A percentile compares a stretch with the other conserved stretches of the same genome.
These are phyloP conservation scores for Staurois parvus DNA, from an alignment of 2,797 vertebrate genomes.

Conservation along the genomic window DNA sequence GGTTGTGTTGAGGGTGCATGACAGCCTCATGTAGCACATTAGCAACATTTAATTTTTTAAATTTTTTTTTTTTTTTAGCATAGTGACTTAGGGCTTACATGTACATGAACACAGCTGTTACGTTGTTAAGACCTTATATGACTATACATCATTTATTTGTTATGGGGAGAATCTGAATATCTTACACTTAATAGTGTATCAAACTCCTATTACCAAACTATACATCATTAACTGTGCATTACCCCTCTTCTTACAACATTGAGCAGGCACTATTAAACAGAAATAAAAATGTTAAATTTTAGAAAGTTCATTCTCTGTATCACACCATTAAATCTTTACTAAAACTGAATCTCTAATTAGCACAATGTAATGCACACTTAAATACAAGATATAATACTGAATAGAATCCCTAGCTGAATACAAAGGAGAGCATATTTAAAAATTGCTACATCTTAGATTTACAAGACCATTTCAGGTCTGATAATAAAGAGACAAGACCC, in stretches of 20 bases:
- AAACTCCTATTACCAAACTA: slow-evolving; percentile 18
- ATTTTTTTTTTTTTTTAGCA: too few relatives aligned
- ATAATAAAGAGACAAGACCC: slow-evolving; percentile 4
- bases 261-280: slow-evolving; percentile 53
- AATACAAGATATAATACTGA: slow-evolving; percentile 32
- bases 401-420: slow-evolving; percentile 15
- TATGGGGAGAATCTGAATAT: neutral
- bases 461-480: slow-evolving; percentile 3
- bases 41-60: too few relatives aligned
- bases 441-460: slow-evolving; percentile 12
- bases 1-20: too few relatives aligned
- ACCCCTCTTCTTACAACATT: slow-evolving; percentile 34
- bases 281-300: slow-evolving; percentile 57
- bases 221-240: slow-evolving; percentile 48
- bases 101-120: too few relatives aligned
- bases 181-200: slow-evolving; percentile 12
- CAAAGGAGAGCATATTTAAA: slow-evolving; percentile 32
- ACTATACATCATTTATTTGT: neutral
- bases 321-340: slow-evolving; percentile 54
- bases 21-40: too few relatives aligned
- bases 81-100: too few relatives aligned
- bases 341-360: slow-evolving; percentile 55
- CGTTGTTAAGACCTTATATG: too few relatives aligned
- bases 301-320: slow-evolving; percentile 59
- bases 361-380: slow-evolving; percentile 55